These are phyloP conservation scores for Heliocidaris tuberculata DNA, from an alignment of 35 echinoderm and acorn worm species.

Conservation along the genomic window DNA sequence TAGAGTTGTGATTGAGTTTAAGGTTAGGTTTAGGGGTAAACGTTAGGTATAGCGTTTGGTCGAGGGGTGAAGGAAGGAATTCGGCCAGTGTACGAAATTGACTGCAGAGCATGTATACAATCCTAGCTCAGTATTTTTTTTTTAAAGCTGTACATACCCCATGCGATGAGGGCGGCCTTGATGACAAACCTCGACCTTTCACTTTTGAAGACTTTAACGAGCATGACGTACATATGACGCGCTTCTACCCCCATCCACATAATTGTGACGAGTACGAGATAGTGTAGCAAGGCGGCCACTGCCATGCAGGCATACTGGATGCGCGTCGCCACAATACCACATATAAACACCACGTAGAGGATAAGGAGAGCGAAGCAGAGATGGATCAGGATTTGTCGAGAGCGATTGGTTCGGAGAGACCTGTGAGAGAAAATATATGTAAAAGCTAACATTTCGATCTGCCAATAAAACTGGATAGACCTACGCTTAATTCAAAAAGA, in stretches of 20 bases:
- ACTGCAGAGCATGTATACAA: too few relatives aligned
- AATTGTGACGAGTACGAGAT: constrained; percentile 48
- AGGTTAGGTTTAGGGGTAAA: too few relatives aligned
- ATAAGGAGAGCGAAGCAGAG: constrained; percentile 46
- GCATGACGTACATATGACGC: constrained; percentile 55
- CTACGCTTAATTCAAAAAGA: too few relatives aligned
- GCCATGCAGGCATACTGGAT: constrained; percentile 26
- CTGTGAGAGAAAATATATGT: background rate
- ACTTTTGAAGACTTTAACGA: constrained; percentile 56
- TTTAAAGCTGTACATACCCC: constrained; percentile 46
- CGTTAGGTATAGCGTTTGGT: too few relatives aligned
- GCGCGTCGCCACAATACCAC: constrained; percentile 42
- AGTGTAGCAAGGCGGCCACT: constrained; percentile 64
- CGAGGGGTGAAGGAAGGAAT: too few relatives aligned
- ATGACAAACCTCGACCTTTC: constrained; percentile 50
- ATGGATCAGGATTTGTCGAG: constrained; percentile 60
- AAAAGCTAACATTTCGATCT: too few relatives aligned
- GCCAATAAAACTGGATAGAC: too few relatives aligned
- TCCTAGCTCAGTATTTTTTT: too few relatives aligned
- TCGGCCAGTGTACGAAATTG: too few relatives aligned
- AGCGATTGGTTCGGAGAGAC: constrained; percentile 26
- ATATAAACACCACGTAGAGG: constrained; percentile 61
- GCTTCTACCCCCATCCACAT: constrained; percentile 71
- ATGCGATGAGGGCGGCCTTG: constrained; percentile 50
- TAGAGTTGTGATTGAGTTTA: too few relatives aligned